phyloP scores from a whole-genome alignment of 2,888 invertebrate genomes.

The Caenorhabditis doughertyi region DNA sequence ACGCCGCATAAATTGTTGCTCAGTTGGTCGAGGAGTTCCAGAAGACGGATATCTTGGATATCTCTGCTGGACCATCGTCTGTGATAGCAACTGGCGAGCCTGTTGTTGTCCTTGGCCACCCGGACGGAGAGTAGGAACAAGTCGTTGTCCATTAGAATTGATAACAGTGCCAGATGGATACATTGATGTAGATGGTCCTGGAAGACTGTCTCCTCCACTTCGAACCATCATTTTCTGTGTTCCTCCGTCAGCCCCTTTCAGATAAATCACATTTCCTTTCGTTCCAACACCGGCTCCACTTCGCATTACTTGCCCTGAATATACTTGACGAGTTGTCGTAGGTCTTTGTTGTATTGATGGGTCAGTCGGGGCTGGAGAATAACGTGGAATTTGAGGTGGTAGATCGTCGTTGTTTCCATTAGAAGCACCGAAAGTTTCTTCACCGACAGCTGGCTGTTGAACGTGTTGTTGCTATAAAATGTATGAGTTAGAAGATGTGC shows the following conservation, averaged over 20 bases:
- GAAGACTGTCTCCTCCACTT: background rate
- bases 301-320: conserved; percentile 33
- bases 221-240: conserved; percentile 22
- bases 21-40: too few relatives aligned
- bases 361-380: background rate
- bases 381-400: conserved; percentile 36
- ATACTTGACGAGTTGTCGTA: conserved; percentile 18
- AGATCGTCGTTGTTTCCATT: conserved; percentile 35
- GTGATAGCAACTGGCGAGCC: too few relatives aligned
- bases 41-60: too few relatives aligned
- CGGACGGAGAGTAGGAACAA: too few relatives aligned
- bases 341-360: background rate
- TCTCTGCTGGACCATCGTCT: too few relatives aligned
- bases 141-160: too few relatives aligned
- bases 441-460: conserved; percentile 36
- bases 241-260: conserved; percentile 21
- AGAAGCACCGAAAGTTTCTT: conserved; percentile 59
- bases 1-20: too few relatives aligned
- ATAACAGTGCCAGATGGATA: background rate
- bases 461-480: background rate
- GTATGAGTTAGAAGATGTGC: background rate
- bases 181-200: background rate
- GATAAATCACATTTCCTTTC: conserved; percentile 13
- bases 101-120: too few relatives aligned
- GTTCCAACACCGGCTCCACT: conserved; percentile 8